phyloP scores from a whole-genome alignment of 2,113 vertebrate genomes.

The Brienomyrus brachyistius region DNA sequence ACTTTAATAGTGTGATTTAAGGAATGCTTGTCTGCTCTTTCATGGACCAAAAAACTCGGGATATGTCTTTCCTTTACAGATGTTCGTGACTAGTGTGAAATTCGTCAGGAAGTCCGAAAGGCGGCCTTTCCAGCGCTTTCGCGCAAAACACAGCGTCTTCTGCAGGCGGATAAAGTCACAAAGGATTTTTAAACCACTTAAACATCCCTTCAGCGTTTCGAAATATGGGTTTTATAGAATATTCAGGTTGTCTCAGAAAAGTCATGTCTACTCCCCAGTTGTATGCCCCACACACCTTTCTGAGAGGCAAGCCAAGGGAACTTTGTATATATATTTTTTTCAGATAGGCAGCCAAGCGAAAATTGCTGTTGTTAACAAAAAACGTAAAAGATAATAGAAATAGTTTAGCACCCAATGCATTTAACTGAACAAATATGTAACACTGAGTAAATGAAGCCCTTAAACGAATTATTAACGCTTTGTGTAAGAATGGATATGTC shows the following conservation, averaged over 20 bases:
- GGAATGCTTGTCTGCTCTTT: not conserved
- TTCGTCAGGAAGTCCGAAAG: not conserved
- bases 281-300: not conserved
- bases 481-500: not conserved
- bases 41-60: not conserved
- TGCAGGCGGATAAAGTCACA: not conserved
- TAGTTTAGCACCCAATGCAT: not conserved
- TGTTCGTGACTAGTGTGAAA: not conserved
- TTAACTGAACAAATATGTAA: not conserved
- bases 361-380: not conserved
- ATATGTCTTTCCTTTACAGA: not conserved
- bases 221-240: not conserved
- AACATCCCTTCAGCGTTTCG: not conserved
- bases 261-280: not conserved
- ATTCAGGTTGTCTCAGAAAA: not conserved
- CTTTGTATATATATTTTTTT: not conserved
- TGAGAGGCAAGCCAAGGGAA: not conserved
- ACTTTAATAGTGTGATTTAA: not conserved
- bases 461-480: not conserved
- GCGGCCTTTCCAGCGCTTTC: not conserved
- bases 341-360: not conserved
- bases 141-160: not conserved
- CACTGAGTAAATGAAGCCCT: not conserved
- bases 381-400: not conserved
- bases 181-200: not conserved